phyloP scores from a whole-genome alignment of 1,140 invertebrate genomes.

The Hyles euphorbiae region DNA sequence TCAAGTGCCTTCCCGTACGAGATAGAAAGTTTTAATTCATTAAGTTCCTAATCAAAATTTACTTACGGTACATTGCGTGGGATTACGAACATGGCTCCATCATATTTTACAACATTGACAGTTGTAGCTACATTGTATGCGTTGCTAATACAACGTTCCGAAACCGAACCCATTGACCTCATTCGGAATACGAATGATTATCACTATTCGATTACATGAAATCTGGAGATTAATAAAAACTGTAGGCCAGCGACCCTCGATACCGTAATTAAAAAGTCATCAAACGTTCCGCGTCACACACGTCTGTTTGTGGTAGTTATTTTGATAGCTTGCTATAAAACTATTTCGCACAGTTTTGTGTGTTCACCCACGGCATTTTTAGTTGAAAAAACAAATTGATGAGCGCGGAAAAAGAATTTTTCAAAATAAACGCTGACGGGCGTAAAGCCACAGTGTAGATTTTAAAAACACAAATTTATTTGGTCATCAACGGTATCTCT shows the following conservation, averaged over 20 bases:
- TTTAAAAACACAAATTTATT: neutral
- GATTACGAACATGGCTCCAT: conserved; percentile 4
- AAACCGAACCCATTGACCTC: too few species aligned
- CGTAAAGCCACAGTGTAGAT: conserved; percentile 2
- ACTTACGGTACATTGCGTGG: conserved; percentile 19
- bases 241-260: conserved; percentile 24
- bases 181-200: too few species aligned
- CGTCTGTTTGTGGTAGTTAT: conserved; percentile 27
- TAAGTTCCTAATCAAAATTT: conserved; percentile 18
- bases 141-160: too few species aligned
- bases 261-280: conserved; percentile 40
- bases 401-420: conserved; percentile 10
- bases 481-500: neutral
- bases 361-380: conserved; percentile 9
- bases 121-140: too few species aligned
- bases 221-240: neutral
- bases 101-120: conserved; percentile 2
- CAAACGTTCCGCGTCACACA: conserved; percentile 26
- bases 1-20: conserved; percentile 1
- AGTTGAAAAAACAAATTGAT: conserved; percentile 15
- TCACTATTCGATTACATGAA: too few species aligned
- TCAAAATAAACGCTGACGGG: conserved; percentile 2
- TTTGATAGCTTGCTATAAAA: conserved; percentile 34
- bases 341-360: conserved; percentile 17
- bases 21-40: conserved; percentile 17